Conservation (phyloP, 2,888 invertebrate genomes). For the Dascillus cervinus region DNA sequence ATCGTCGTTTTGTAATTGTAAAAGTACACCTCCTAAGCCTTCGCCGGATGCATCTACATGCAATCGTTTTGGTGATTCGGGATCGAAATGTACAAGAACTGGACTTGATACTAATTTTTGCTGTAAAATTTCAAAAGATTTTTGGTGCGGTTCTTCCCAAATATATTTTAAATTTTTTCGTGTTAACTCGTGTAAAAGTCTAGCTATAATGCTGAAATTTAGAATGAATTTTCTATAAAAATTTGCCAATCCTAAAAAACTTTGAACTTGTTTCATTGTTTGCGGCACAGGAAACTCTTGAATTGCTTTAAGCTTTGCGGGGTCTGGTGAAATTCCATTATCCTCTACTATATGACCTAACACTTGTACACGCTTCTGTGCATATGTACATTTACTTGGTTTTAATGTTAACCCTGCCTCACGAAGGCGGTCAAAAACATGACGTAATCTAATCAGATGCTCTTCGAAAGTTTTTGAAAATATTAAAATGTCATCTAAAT, state of each 20-base stretch:
- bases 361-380: conserved; percentile 4
- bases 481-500: conserved; percentile 22
- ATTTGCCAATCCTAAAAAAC: conserved; percentile 14
- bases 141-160: conserved; percentile 13
- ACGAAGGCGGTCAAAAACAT: conserved; percentile 14
- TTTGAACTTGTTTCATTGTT: conserved; percentile 5
- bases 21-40: conserved; percentile 29
- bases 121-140: conserved; percentile 17
- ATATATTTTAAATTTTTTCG: conserved; percentile 8
- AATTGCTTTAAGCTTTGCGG: conserved; percentile 7
- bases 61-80: conserved; percentile 18
- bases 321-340: conserved; percentile 7
- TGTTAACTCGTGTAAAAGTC: conserved; percentile 19
- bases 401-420: conserved; percentile 16
- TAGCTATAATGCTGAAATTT: conserved; percentile 19
- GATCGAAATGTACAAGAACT: conserved; percentile 22
- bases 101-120: conserved; percentile 19
- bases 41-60: conserved; percentile 30
- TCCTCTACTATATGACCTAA: conserved; percentile 8
- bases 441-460: conserved; percentile 12
- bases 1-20: conserved; percentile 23
- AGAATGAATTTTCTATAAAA: conserved; percentile 27
- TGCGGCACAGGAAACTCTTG: conserved; percentile 8
- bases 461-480: conserved; percentile 16
- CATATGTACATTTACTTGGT: conserved; percentile 11